These are phyloP conservation scores for Mesorhabditis belari DNA, from an alignment of 2,888 invertebrate genomes.

Conservation along the genomic window DNA sequence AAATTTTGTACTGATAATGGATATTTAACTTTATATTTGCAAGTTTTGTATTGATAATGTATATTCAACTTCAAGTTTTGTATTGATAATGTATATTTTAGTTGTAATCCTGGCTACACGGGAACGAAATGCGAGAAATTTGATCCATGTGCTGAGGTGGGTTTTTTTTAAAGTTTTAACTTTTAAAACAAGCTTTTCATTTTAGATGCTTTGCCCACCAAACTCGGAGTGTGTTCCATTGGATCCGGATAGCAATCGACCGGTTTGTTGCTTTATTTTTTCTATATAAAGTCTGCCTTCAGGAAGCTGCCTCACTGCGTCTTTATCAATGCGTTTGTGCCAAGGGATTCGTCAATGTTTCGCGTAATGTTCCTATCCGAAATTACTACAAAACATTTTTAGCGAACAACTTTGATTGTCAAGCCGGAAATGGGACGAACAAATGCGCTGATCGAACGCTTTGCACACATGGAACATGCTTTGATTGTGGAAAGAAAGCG, in stretches of 20 bases:
- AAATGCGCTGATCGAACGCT: background rate
- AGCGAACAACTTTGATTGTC: no score
- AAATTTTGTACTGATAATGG: background rate
- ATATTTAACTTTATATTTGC: background rate
- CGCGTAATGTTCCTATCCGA: background rate
- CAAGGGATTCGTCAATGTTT: conserved; percentile 5
- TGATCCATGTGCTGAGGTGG: background rate
- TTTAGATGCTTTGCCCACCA: background rate
- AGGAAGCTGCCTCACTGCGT: background rate
- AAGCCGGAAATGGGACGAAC: background rate
- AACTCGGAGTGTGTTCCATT: background rate
- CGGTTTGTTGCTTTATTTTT: no score
- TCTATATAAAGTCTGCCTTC: no score
- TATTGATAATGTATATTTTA: background rate
- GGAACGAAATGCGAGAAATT: background rate
- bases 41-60: background rate
- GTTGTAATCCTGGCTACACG: background rate
- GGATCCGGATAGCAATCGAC: background rate
- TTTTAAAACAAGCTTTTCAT: background rate
- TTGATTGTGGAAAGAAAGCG: background rate
- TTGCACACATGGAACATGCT: background rate
- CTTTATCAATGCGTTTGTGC: conserved; percentile 21
- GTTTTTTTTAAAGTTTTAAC: no score
- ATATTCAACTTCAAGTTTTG: background rate
- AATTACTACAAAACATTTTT: no score